Conservation (phyloP, 2,797 vertebrate species). For the Aeoliscus strigatus region DNA sequence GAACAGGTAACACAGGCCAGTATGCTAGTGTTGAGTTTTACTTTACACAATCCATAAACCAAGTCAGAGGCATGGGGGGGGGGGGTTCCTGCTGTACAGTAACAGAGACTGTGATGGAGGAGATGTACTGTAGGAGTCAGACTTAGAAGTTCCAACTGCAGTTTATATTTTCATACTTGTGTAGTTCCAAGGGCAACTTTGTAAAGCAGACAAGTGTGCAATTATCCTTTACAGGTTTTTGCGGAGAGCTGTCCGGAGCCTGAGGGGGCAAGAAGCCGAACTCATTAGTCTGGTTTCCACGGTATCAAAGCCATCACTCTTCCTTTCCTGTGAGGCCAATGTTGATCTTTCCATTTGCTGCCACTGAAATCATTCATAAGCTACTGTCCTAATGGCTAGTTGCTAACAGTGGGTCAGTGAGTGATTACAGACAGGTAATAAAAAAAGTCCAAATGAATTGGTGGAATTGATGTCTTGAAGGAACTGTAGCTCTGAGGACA, state of each 20-base stretch:
- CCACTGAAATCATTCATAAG: constrained; percentile 20
- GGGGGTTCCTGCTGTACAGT: constrained; percentile 18
- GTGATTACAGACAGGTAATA: constrained; percentile 1
- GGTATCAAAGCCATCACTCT: constrained; percentile 27
- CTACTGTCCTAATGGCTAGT: constrained; percentile 6
- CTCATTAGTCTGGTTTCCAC: constrained; percentile 39
- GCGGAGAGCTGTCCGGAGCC: constrained; percentile 18
- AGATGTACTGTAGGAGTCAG: constrained; percentile 23
- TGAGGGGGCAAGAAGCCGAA: constrained; percentile 25
- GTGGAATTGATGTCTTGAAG: too few relatives aligned
- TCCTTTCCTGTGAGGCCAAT: constrained; percentile 26
- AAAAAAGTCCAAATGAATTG: too few relatives aligned
- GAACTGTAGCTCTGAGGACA: not conserved
- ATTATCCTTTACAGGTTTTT: constrained; percentile 33
- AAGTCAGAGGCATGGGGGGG: too few relatives aligned
- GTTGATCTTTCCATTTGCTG: constrained; percentile 15
- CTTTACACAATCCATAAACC: constrained; percentile 24
- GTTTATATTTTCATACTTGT: constrained; percentile 30
- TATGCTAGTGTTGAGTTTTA: constrained; percentile 5
- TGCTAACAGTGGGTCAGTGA: constrained; percentile 4
- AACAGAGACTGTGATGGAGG: constrained; percentile 26
- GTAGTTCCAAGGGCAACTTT: constrained; percentile 24
- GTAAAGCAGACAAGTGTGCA: constrained; percentile 26
- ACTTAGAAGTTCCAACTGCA: constrained; percentile 10
- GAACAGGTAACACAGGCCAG: constrained; percentile 18